A percentile compares a stretch with the other conserved stretches of the same genome.
Conservation (phyloP, 2,797 vertebrate genomes). For the Sphenodon punctatus region DNA sequence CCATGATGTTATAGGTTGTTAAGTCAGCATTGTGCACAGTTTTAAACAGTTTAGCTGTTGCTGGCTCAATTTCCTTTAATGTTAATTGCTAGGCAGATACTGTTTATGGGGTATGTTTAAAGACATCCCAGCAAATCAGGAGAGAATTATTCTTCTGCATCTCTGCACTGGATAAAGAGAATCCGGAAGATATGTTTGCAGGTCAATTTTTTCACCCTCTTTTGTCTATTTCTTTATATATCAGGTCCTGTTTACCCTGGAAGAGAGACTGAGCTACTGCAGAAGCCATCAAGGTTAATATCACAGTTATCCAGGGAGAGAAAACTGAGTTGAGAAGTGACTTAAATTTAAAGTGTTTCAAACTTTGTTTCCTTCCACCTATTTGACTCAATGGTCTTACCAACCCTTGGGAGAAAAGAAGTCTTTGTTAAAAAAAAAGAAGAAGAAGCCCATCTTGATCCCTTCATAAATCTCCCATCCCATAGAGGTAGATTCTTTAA, state of each 20-base stretch:
- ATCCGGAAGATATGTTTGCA: too few species aligned
- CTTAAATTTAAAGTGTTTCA: not conserved
- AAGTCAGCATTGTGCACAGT: fast-evolving
- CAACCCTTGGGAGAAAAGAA: not conserved
- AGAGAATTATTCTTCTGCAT: too few species aligned
- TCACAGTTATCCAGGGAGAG: not conserved
- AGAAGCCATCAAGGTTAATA: not conserved
- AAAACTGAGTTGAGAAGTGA: not conserved
- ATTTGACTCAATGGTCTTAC: not conserved
- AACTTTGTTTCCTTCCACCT: not conserved
- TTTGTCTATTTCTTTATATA: not conserved
- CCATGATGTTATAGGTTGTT: too few species aligned
- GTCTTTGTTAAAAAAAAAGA: not conserved
- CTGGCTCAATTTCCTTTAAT: not conserved
- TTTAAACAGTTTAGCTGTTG: not conserved
- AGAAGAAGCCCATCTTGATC: too few species aligned
- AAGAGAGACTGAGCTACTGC: not conserved
- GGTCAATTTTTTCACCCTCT: not conserved
- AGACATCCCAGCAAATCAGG: too few species aligned
- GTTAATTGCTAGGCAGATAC: fast-evolving
- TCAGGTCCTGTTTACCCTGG: not conserved
- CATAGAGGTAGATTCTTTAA: too few species aligned
- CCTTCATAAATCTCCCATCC: too few species aligned
- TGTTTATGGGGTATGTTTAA: not conserved
- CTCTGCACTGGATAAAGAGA: too few species aligned